A percentile compares a stretch with the other conserved stretches of the same genome.
Conservation (phyloP, 2,113 vertebrate genomes). For the Toxotes jaculatrix region DNA sequence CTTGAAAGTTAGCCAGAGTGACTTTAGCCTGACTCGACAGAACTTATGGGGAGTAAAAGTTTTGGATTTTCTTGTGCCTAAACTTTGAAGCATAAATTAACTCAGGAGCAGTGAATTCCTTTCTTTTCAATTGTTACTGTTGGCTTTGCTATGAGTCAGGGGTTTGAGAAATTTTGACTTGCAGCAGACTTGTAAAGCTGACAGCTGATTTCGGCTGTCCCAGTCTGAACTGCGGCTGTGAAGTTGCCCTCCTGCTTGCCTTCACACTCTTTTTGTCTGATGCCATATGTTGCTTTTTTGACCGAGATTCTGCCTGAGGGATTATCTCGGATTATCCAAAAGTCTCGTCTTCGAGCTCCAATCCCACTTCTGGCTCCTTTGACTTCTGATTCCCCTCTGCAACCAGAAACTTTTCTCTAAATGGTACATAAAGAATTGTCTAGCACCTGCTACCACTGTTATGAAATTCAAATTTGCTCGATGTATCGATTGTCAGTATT, state of each 20-base stretch:
- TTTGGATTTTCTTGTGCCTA: constrained; percentile 26
- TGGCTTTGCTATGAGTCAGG: constrained; percentile 37
- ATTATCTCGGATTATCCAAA: constrained; percentile 80
- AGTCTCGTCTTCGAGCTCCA: constrained; percentile 62
- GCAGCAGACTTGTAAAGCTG: constrained; percentile 52
- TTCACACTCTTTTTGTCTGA: constrained; percentile 65
- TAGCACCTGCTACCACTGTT: not conserved
- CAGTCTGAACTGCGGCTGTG: constrained; percentile 47
- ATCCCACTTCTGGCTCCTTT: constrained; percentile 57
- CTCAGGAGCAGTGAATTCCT: not conserved
- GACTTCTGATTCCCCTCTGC: constrained; percentile 60
- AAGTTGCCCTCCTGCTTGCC: constrained; percentile 46
- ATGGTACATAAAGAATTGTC: not conserved
- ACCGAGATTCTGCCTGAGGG: constrained; percentile 62
- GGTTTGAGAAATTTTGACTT: constrained; percentile 36
- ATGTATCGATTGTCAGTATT: not conserved
- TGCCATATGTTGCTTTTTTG: constrained; percentile 67
- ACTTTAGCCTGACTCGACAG: constrained; percentile 45
- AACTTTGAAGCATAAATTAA: constrained; percentile 50
- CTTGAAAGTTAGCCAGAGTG: constrained; percentile 46
- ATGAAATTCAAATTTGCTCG: not conserved
- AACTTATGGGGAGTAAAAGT: constrained; percentile 23
- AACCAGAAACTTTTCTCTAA: constrained; percentile 39
- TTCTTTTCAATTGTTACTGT: constrained; percentile 23
- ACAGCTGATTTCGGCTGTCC: constrained; percentile 59